These are phyloP conservation scores for Acrobasis repandana DNA, from an alignment of 2,888 invertebrate species.

Conservation along the genomic window DNA sequence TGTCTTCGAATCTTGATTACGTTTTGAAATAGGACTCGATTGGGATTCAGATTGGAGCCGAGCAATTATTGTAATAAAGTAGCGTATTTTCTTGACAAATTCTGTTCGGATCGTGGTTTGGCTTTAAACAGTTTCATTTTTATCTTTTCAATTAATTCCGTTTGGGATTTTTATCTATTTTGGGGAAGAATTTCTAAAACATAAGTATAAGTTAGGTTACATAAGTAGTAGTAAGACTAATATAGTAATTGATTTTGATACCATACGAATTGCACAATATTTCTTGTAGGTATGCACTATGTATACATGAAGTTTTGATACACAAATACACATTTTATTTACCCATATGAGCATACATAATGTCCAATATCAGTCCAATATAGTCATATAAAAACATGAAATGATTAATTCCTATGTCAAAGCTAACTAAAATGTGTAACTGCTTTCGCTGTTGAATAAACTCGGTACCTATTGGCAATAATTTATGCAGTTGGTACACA, in stretches of 20 bases:
- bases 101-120: not conserved
- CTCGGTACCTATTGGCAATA: conserved; percentile 39
- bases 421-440: too few species aligned
- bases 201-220: too few species aligned
- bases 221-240: too few species aligned
- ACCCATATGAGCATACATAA: conserved; percentile 30
- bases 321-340: conserved; percentile 25
- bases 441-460: conserved; percentile 31
- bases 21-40: conserved; percentile 47
- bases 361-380: not conserved
- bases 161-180: not conserved
- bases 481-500: conserved; percentile 56
- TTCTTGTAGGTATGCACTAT: too few species aligned
- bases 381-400: too few species aligned
- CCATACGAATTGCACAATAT: too few species aligned
- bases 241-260: not conserved
- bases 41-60: conserved; percentile 46
- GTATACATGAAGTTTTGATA: too few species aligned
- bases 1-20: conserved; percentile 51
- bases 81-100: conserved; percentile 49
- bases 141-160: not conserved
- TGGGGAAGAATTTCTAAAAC: too few species aligned
- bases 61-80: conserved; percentile 57
- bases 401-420: too few species aligned
- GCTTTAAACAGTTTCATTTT: not conserved